Percentiles rank a stretch among this genome's conserved stretches.
Conservation (phyloP, 1,140 invertebrate species). For the Protaetia brevitarsis region DNA sequence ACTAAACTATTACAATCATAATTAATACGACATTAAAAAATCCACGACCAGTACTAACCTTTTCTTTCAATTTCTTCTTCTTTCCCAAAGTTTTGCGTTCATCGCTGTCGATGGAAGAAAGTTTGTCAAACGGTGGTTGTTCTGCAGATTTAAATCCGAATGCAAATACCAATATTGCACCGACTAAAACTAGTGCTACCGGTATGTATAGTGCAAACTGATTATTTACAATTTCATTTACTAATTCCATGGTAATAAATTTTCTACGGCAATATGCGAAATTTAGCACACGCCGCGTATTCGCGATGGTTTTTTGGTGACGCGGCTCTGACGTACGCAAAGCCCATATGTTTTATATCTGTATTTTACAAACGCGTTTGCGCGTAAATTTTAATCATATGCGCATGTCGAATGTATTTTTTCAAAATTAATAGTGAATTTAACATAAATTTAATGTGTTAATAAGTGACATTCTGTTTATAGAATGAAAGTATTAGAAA, state of each 20-base stretch:
- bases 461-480: no score
- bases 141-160: constrained; percentile 71
- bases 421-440: neutral
- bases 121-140: constrained; percentile 68
- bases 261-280: constrained; percentile 50
- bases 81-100: constrained; percentile 63
- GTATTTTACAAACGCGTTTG: neutral
- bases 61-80: constrained; percentile 68
- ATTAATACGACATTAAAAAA: neutral
- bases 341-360: constrained; percentile 23
- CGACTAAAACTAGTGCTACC: constrained; percentile 63
- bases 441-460: no score
- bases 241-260: constrained; percentile 56
- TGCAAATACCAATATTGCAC: constrained; percentile 64
- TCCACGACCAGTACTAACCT: constrained; percentile 54
- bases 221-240: constrained; percentile 54
- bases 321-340: constrained; percentile 57
- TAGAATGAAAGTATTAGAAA: no score
- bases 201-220: constrained; percentile 58
- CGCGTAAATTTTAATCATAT: neutral
- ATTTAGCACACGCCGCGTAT: constrained; percentile 29
- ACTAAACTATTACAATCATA: neutral
- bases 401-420: constrained; percentile 13
- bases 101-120: constrained; percentile 55
- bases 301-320: constrained; percentile 50